phyloP scores from a whole-genome alignment of 2,797 vertebrate species.

The Esox masquinongy region DNA sequence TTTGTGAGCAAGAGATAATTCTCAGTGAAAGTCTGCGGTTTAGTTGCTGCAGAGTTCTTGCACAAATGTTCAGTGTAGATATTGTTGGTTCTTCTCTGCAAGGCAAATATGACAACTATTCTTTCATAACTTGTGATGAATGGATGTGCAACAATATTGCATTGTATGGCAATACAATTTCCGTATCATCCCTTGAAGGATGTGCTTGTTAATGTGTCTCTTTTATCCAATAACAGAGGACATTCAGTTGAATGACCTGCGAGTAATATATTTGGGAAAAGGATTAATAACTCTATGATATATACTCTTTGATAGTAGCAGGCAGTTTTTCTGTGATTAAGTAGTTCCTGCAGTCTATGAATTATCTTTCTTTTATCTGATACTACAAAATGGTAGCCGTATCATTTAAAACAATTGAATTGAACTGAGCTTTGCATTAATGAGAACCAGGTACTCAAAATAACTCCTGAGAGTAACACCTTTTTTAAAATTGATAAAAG shows the following conservation, averaged over 20 bases:
- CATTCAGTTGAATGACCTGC: background rate
- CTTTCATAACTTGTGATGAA: slow-evolving; percentile 1
- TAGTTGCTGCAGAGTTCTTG: slow-evolving; percentile 2
- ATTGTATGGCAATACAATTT: slow-evolving; percentile 1
- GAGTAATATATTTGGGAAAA: slow-evolving; percentile 1
- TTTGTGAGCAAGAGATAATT: slow-evolving; percentile 13
- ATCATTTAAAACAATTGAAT: too few species aligned
- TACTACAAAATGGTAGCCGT: background rate
- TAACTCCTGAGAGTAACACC: too few species aligned
- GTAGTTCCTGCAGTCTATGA: background rate
- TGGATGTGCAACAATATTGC: background rate
- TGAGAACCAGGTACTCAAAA: too few species aligned
- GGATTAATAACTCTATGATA: background rate
- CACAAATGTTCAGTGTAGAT: background rate
- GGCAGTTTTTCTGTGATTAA: background rate
- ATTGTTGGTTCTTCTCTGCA: slow-evolving; percentile 9
- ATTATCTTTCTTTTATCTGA: background rate
- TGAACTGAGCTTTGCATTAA: too few species aligned
- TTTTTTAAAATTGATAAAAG: too few species aligned
- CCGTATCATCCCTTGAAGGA: background rate
- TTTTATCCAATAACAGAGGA: background rate
- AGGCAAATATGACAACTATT: background rate
- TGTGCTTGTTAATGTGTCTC: slow-evolving; percentile 6
- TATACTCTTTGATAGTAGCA: background rate
- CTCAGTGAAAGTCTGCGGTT: slow-evolving; percentile 15